Conservation (phyloP, 2,113 vertebrate genomes). For the Todiramphus chloris region DNA sequence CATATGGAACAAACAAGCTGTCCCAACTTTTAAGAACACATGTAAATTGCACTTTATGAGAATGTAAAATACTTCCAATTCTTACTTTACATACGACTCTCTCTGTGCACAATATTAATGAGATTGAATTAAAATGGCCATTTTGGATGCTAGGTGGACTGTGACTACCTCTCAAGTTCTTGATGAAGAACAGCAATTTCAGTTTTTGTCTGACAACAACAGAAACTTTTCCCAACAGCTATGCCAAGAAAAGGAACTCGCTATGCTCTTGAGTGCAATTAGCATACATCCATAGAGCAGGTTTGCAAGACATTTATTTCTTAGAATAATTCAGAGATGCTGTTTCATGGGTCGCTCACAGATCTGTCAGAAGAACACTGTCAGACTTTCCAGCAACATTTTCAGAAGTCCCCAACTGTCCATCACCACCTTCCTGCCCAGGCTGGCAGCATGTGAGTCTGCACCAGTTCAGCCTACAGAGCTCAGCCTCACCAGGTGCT, state of each 20-base stretch:
- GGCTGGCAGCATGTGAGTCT: not conserved
- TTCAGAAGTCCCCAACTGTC: accelerated
- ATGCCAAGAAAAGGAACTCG: not conserved
- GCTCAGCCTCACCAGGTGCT: not conserved
- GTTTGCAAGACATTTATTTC: accelerated
- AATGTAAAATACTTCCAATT: not conserved
- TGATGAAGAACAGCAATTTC: not conserved
- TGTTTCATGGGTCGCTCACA: not conserved
- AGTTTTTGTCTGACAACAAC: not conserved
- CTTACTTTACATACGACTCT: not conserved
- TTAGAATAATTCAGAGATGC: no score
- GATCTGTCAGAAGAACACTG: not conserved
- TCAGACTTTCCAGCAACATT: not conserved
- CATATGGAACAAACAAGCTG: not conserved
- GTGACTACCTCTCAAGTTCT: not conserved
- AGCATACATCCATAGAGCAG: accelerated
- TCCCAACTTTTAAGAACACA: not conserved
- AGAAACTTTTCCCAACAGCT: not conserved
- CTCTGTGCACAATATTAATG: not conserved
- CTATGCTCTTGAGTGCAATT: not conserved
- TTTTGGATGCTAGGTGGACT: not conserved
- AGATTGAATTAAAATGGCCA: not conserved
- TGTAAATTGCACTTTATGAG: not conserved
- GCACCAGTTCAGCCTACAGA: accelerated
- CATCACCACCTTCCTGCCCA: not conserved